phyloP scores from a whole-genome alignment of 2,113 vertebrate genomes.

The Petaurus breviceps region DNA sequence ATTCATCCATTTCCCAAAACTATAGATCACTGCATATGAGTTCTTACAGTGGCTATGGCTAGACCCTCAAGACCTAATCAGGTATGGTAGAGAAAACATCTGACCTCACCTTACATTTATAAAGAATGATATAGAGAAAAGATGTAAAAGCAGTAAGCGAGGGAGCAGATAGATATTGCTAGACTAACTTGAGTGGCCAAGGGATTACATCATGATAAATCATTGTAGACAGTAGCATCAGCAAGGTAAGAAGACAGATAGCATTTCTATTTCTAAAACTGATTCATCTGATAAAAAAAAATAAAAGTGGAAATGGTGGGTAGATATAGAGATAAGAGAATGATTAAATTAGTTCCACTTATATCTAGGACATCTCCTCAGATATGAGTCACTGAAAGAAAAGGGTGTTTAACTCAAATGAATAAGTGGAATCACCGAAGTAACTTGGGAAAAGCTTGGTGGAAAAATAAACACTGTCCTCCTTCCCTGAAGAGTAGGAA shows the following conservation, averaged over 20 bases:
- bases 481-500: too few species aligned
- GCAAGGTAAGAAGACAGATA: neutral
- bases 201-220: neutral
- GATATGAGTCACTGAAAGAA: neutral
- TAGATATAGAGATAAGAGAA: neutral
- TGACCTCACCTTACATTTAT: too few species aligned
- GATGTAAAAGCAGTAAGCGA: neutral
- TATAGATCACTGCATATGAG: too few species aligned
- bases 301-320: neutral
- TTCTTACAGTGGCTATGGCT: neutral
- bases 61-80: neutral
- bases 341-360: neutral
- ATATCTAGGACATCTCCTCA: neutral
- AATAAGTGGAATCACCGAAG: too few species aligned
- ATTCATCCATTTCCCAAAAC: too few species aligned
- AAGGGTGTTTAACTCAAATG: neutral
- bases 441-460: too few species aligned
- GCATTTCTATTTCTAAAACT: neutral
- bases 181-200: neutral
- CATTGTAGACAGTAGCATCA: neutral
- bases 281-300: neutral
- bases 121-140: neutral
- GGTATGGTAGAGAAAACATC: neutral
- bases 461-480: too few species aligned
- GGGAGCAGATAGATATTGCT: neutral